These are phyloP conservation scores for Enteromius treurensis DNA, from an alignment of 2,797 vertebrate genomes.

Conservation along the genomic window DNA sequence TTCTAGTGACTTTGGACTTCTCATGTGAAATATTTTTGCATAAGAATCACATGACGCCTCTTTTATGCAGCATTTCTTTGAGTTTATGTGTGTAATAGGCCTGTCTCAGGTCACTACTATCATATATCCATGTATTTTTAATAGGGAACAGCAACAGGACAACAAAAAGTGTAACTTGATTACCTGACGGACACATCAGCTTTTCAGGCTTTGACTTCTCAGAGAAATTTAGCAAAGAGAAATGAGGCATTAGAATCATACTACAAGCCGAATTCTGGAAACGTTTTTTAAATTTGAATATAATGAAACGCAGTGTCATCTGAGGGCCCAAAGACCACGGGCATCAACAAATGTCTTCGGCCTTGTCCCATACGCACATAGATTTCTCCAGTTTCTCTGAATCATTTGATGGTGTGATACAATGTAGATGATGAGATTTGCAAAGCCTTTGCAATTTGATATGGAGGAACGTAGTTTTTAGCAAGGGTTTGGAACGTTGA, in stretches of 20 bases:
- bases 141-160: slow-evolving; percentile 66
- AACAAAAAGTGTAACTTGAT: slow-evolving; percentile 63
- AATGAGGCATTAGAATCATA: not conserved
- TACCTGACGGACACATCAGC: slow-evolving; percentile 53
- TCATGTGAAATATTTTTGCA: not conserved
- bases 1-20: not conserved
- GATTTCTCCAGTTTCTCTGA: too few relatives aligned
- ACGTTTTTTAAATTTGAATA: too few relatives aligned
- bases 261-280: too few relatives aligned
- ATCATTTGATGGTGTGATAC: too few relatives aligned
- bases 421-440: too few relatives aligned
- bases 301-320: too few relatives aligned
- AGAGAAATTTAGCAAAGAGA: not conserved
- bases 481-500: too few relatives aligned
- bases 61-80: slow-evolving; percentile 16
- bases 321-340: too few relatives aligned
- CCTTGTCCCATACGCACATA: too few relatives aligned
- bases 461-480: too few relatives aligned
- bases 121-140: slow-evolving; percentile 77
- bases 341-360: too few relatives aligned
- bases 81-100: slow-evolving; percentile 62
- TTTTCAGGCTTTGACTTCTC: slow-evolving; percentile 41
- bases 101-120: slow-evolving; percentile 72
- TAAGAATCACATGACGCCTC: not conserved
- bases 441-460: too few relatives aligned